Evolutionary conservation across 2,113 vertebrate species (phyloP), one percentile per base, ranked within the genome.

Genomic region (Lampris incognitus): DNA sequence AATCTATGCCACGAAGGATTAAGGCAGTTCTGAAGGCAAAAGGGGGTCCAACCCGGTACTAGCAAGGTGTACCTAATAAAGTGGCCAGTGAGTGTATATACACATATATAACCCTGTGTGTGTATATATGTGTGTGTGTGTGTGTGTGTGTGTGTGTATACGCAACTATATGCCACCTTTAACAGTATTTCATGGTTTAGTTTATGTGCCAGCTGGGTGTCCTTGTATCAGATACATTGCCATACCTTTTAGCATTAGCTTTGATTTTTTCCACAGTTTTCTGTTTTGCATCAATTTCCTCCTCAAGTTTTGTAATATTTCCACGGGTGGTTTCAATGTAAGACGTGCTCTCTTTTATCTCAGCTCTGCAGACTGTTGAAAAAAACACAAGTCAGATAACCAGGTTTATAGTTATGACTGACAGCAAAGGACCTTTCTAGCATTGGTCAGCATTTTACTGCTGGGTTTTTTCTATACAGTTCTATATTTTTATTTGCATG

Each of bases 241-340:
- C 38, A 54, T 87, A 94, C 94, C 92, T 91, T 82, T 92, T 92
- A 39, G 74, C 56, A 71, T 80, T 86, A 48, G 52, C 79, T 87
- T 88, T 93, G 64, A 81, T 89, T 24, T 69, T 85, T 6, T 58
- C 84, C 13, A 91, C 39, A 6, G 81, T 78, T 40, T 62, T 91
- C 57, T 91, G 85, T 61, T 88, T 93, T 38, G 56, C 44, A 4
- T 49, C 9, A 10, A 89, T 85, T 37, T 92, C 87, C 3, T 91
- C 91, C 0, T 92, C 85, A 24, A 94, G 81, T 76, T 74, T 89
- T 41, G 66, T 56, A 52, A 90, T 87, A 10, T 58, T 77, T 51
- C 8, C 72, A 3, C 70, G 71, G 2, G 73, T 67, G 13, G 69
- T 77, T 70, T 87, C 83, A 6, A 89, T 82, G 51, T 54, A 54